phyloP scores from a whole-genome alignment of 2,113 vertebrate genomes.

The Capricornis sumatraensis region DNA sequence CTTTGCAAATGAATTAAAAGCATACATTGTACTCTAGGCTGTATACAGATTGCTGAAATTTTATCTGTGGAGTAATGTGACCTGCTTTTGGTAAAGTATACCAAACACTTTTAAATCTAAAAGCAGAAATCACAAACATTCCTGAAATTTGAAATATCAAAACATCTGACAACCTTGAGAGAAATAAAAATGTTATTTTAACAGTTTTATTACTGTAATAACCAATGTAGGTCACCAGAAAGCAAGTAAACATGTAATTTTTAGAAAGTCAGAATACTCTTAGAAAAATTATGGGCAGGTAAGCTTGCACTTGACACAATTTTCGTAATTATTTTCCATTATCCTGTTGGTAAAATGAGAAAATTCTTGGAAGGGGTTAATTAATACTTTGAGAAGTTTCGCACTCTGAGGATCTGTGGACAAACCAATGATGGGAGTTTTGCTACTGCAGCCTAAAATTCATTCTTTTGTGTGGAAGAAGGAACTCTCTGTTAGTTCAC shows the following conservation, averaged over 20 bases:
- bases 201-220: not conserved
- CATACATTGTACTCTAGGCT: not conserved
- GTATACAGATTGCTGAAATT: not conserved
- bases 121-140: constrained; percentile 17
- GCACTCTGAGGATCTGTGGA: not conserved
- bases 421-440: not conserved
- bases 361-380: not conserved
- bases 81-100: constrained; percentile 28
- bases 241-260: not conserved
- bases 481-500: not conserved
- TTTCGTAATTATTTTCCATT: not conserved
- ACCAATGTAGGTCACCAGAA: constrained; percentile 1
- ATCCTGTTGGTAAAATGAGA: not conserved
- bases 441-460: not conserved
- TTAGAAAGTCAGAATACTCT: not conserved
- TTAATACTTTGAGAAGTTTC: not conserved
- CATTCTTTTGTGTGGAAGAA: not conserved
- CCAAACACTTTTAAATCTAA: not conserved
- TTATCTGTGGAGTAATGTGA: not conserved
- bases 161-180: constrained; percentile 6
- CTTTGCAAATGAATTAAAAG: not conserved
- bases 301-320: not conserved
- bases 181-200: not conserved
- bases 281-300: not conserved
- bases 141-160: constrained; percentile 20